Percentiles rank a stretch among this genome's conserved stretches.
phyloP scores from a whole-genome alignment of 1,140 invertebrate genomes.

The Neodiprion pinetum region DNA sequence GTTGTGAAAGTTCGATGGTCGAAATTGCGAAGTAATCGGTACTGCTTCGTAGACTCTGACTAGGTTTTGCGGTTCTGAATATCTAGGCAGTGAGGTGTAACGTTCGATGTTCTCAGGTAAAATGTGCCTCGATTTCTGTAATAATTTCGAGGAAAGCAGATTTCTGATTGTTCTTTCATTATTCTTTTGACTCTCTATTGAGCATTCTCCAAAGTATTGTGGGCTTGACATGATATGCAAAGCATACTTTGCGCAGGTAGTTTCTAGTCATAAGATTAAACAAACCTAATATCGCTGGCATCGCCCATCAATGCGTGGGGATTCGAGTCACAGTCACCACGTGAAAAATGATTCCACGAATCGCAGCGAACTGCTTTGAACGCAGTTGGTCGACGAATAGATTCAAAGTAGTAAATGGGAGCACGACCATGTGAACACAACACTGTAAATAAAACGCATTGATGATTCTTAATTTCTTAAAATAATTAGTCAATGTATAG shows the following conservation, averaged over 20 bases:
- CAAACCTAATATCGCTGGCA: constrained; percentile 15
- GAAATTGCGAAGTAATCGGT: no score
- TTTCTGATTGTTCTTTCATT: neutral
- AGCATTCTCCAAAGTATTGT: neutral
- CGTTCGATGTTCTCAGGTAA: constrained; percentile 12
- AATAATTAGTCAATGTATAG: neutral
- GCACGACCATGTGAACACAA: constrained; percentile 14
- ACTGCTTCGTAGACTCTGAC: no score
- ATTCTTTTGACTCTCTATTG: neutral
- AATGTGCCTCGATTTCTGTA: constrained; percentile 8
- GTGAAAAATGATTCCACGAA: constrained; percentile 13
- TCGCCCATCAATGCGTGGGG: constrained; percentile 12
- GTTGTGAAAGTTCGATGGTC: no score
- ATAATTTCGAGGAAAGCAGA: neutral
- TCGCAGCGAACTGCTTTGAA: constrained; percentile 11
- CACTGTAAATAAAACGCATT: neutral
- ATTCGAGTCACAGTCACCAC: constrained; percentile 8
- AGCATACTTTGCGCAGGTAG: no score
- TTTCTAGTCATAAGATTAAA: no score
- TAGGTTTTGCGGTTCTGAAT: neutral
- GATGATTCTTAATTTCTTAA: neutral
- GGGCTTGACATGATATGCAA: no score
- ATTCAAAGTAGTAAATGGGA: constrained; percentile 14
- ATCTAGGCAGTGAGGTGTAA: constrained; percentile 10
- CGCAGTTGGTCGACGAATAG: neutral